Conservation (phyloP, 2,888 invertebrate genomes). For the Oasisia sp. region DNA sequence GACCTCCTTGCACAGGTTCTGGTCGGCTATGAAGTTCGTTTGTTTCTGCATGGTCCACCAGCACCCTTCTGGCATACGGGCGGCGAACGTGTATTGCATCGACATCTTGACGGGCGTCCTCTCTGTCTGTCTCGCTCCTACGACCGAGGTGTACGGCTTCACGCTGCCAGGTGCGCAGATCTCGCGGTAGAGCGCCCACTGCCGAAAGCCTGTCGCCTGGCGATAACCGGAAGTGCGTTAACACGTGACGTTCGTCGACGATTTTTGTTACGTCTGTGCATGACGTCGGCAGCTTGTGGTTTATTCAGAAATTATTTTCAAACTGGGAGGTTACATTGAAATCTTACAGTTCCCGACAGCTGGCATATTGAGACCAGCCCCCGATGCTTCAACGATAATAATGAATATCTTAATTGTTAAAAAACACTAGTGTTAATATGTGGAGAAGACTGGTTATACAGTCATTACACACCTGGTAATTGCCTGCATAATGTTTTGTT, state of each 20-base stretch:
- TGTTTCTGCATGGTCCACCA: not conserved
- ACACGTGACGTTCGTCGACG: not conserved
- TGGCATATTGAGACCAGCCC: no score
- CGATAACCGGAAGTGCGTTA: not conserved
- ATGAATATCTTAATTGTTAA: no score
- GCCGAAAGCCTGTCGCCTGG: not conserved
- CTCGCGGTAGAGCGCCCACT: not conserved
- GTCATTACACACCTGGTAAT: no score
- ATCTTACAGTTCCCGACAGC: no score
- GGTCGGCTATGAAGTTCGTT: not conserved
- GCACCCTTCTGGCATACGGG: not conserved
- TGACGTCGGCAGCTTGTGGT: not conserved
- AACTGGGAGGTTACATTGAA: no score
- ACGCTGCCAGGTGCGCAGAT: not conserved
- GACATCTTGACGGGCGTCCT: not conserved
- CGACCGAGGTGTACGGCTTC: not conserved
- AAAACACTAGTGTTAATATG: no score
- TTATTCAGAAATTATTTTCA: no score
- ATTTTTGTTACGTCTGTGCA: not conserved
- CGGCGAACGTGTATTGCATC: not conserved
- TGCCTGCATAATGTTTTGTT: no score
- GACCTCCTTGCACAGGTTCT: not conserved
- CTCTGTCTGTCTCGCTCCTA: not conserved
- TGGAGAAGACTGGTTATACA: no score
- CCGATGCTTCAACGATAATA: no score